These are phyloP conservation scores for Pterocles gutturalis DNA, from an alignment of 2,113 vertebrate genomes.

Conservation along the genomic window DNA sequence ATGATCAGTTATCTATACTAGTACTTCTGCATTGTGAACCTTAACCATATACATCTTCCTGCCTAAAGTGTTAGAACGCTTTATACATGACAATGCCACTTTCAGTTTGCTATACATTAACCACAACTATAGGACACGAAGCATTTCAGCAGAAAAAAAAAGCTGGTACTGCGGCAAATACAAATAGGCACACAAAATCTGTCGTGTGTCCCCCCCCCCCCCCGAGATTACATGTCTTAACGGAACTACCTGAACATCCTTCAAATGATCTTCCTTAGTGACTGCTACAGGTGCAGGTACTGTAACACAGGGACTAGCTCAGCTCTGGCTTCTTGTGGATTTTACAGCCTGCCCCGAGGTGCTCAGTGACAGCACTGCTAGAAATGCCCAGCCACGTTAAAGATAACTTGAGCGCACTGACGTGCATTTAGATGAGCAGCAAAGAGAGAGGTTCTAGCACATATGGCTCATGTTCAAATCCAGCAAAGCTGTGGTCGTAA, in stretches of 20 bases:
- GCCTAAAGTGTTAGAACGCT: neutral
- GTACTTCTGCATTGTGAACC: neutral
- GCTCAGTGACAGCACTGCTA: neutral
- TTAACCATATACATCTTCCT: neutral
- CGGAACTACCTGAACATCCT: neutral
- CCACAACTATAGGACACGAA: neutral
- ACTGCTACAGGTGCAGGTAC: neutral
- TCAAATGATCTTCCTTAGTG: neutral
- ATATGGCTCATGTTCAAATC: neutral
- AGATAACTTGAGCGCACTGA: neutral
- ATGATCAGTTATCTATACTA: neutral
- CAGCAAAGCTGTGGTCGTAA: neutral
- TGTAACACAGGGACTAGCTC: neutral
- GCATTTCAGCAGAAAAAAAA: neutral
- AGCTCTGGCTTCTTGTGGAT: neutral
- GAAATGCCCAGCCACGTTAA: neutral
- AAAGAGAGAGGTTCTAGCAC: neutral
- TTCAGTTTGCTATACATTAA: neutral
- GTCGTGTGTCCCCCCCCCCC: neutral
- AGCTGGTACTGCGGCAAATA: neutral
- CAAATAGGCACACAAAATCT: neutral
- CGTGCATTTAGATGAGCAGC: neutral
- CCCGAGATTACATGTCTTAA: neutral
- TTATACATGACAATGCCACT: neutral
- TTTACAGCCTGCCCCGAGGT: neutral